A percentile compares a stretch with the other conserved stretches of the same genome.
These are phyloP conservation scores for Gobio gobio DNA, from an alignment of 2,113 vertebrate species.

Conservation along the genomic window DNA sequence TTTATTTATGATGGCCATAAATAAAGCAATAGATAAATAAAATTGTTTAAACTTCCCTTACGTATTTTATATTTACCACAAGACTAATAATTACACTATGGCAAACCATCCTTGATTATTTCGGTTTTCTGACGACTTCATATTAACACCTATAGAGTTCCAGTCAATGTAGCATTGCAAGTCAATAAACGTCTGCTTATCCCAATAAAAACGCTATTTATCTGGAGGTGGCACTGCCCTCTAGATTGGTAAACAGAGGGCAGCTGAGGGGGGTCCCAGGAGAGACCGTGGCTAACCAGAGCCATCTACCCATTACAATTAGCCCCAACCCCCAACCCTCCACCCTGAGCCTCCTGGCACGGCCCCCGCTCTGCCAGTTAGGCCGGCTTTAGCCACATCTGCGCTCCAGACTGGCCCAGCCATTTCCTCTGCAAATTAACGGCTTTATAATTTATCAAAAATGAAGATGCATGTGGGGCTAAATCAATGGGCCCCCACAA, in stretches of 20 bases:
- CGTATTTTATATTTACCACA: not conserved
- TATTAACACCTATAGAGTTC: constrained; percentile 58
- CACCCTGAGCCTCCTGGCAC: constrained; percentile 79
- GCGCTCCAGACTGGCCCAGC: constrained; percentile 89
- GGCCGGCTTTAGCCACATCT: constrained; percentile 92
- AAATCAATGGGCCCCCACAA: constrained; percentile 95
- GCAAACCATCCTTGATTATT: not conserved
- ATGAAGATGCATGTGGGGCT: constrained; percentile 93
- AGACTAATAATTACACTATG: not conserved
- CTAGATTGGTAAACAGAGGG: constrained; percentile 90
- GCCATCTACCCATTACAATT: constrained; percentile 88
- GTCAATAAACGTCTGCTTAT: constrained; percentile 84
- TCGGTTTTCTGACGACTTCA: not conserved
- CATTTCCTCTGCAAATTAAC: constrained; percentile 99
- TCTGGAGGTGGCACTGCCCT: constrained; percentile 84
- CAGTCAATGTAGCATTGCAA: constrained; percentile 75
- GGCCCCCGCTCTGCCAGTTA: constrained; percentile 84
- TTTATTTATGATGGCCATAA: not conserved
- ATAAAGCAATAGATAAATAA: constrained; percentile 25
- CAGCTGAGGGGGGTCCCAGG: constrained; percentile 83
- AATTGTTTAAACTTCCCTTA: not conserved
- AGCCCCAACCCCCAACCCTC: constrained; percentile 61
- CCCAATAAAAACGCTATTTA: constrained; percentile 83
- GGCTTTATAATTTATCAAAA: constrained; percentile 99
- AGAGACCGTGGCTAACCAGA: constrained; percentile 89